phyloP scores from a whole-genome alignment of 2,888 invertebrate genomes.

The Seira musarum region DNA sequence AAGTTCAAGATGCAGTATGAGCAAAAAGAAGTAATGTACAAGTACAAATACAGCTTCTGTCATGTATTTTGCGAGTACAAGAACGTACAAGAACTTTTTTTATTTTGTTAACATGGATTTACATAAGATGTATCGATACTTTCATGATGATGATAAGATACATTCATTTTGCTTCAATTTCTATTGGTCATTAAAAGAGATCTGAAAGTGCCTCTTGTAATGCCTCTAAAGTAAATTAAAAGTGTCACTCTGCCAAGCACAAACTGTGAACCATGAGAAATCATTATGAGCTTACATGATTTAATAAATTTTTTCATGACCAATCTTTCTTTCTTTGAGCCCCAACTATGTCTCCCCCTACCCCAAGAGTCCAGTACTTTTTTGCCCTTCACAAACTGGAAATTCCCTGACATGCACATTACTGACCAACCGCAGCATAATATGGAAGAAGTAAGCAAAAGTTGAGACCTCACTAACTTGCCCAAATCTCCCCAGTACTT shows the following conservation, averaged over 20 bases:
- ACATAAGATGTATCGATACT: too few species aligned
- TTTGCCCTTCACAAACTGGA: neutral
- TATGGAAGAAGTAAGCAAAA: neutral
- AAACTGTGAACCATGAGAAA: constrained; percentile 7
- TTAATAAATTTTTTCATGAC: constrained; percentile 18
- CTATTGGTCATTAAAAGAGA: neutral
- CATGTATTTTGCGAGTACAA: too few species aligned
- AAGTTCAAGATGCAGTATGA: too few species aligned
- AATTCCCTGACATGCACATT: neutral
- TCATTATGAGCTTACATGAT: neutral
- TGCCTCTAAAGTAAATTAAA: neutral
- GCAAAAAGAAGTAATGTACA: too few species aligned
- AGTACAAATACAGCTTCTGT: too few species aligned
- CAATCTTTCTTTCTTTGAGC: neutral
- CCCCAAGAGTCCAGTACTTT: constrained; percentile 20
- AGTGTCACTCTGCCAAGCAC: neutral
- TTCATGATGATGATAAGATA: too few species aligned
- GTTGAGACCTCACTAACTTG: neutral
- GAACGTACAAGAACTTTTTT: too few species aligned
- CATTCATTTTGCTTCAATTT: too few species aligned
- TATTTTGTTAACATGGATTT: too few species aligned
- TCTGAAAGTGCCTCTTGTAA: constrained; percentile 19
- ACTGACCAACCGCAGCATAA: constrained; percentile 16
- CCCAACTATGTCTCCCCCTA: neutral
- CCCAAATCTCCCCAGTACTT: neutral